Conservation (phyloP, 2,113 vertebrate genomes). For the Cariama cristata region DNA sequence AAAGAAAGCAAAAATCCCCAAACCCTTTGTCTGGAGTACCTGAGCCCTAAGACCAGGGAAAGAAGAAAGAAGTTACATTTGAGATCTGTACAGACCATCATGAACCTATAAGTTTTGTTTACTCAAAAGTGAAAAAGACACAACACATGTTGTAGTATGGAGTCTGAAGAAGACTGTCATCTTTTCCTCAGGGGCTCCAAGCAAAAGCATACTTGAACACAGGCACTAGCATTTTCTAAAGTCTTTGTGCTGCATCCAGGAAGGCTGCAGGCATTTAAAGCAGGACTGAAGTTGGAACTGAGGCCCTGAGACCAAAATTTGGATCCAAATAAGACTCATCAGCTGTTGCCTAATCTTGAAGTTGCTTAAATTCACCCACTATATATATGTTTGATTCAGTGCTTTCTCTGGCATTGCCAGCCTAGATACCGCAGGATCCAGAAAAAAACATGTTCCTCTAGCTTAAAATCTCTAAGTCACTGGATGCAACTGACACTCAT, state of each 20-base stretch:
- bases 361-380: not conserved
- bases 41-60: not conserved
- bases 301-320: not conserved
- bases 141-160: not conserved
- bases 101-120: not conserved
- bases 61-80: conserved; percentile 27
- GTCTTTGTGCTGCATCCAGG: not conserved
- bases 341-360: not conserved
- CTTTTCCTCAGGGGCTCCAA: not conserved
- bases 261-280: not conserved
- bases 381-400: not conserved
- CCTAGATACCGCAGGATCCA: not conserved
- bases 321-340: not conserved
- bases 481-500: not conserved
- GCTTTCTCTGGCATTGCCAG: not conserved
- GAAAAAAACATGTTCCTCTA: not conserved
- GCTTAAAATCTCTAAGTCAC: not conserved
- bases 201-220: not conserved
- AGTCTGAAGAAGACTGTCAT: not conserved
- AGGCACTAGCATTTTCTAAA: not conserved
- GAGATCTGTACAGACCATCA: conserved; percentile 43
- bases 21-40: not conserved
- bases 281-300: not conserved
- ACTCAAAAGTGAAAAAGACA: not conserved
- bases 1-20: not conserved